phyloP scores from a whole-genome alignment of 2,797 vertebrate species.

The Tamandua tetradactyla region DNA sequence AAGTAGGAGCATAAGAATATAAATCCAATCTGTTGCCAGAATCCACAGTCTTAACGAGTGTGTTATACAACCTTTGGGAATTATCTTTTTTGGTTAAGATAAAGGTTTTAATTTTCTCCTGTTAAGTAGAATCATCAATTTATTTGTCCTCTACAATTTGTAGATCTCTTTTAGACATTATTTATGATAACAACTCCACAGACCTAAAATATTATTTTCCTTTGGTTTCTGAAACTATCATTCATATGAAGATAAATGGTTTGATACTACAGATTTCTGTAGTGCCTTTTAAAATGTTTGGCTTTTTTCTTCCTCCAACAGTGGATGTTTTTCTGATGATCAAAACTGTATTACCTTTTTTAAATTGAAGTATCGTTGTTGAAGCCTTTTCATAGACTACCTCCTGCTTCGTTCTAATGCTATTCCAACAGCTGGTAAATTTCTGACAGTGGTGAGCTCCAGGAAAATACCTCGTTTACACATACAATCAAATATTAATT shows the following conservation, averaged over 20 bases:
- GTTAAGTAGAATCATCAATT: background rate
- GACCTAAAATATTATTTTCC: background rate
- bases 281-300: background rate
- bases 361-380: background rate
- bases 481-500: constrained; percentile 28
- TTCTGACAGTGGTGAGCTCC: background rate
- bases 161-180: background rate
- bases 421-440: background rate
- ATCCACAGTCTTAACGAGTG: background rate
- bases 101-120: constrained; percentile 36
- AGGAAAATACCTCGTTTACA: constrained; percentile 30
- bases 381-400: background rate
- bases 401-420: background rate
- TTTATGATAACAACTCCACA: constrained; percentile 1
- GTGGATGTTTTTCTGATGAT: constrained; percentile 3
- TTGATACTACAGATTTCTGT: background rate
- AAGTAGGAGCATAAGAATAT: background rate
- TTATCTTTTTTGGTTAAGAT: constrained; percentile 20
- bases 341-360: background rate
- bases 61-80: background rate
- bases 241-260: constrained; percentile 28
- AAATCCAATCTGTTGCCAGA: background rate
- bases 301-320: background rate
- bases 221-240: background rate
- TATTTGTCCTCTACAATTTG: background rate